Evolutionary conservation across 1,140 invertebrate species (phyloP), one percentile per base, ranked within the genome.

Genomic region (Aricia agestis): DNA sequence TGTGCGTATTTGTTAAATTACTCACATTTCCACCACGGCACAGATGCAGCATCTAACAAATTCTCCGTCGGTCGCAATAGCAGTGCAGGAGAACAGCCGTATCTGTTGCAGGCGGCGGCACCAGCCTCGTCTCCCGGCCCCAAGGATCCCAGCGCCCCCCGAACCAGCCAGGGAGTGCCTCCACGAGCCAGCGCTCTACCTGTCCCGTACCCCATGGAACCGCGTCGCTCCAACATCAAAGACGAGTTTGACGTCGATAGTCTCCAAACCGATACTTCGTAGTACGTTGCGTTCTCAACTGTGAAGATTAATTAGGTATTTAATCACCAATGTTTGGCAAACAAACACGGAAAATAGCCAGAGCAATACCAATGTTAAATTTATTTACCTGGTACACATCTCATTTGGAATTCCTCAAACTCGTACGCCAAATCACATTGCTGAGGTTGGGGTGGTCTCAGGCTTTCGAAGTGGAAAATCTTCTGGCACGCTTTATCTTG

Each of bases 261-360:
- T 10, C 84, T 77, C 89, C 87, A 91, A 5, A 91, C 86, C 6
- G 87, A 88, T 1, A 90, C 82, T 76, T 91, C 89, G 74, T 91
- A 91, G 74, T 91, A 82, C 7, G 89, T 91, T 41, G 89, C 89
- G 41, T 91, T 91, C 76, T 91, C 87, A 59, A 91, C 87, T 89
- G 74, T 7, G 81, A 86, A 68, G 25, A n/a, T n/a, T n/a, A n/a
- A n/a, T n/a, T n/a, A n/a, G n/a, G n/a, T n/a, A n/a, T n/a, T n/a
- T n/a, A n/a, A n/a, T n/a, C n/a, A n/a, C n/a, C n/a, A n/a, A n/a
- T n/a, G n/a, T n/a, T n/a, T n/a, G n/a, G n/a, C n/a, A n/a, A n/a
- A n/a, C n/a, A n/a, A n/a, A 13, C 9, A 52, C 9, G 36, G 36
- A 6, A 1, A 1, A 36, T 36, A 36, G 6, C 11, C 13, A 9